Evolutionary conservation across 2,113 vertebrate genomes (phyloP).

Genomic region (Hydrolagus affinis): DNA sequence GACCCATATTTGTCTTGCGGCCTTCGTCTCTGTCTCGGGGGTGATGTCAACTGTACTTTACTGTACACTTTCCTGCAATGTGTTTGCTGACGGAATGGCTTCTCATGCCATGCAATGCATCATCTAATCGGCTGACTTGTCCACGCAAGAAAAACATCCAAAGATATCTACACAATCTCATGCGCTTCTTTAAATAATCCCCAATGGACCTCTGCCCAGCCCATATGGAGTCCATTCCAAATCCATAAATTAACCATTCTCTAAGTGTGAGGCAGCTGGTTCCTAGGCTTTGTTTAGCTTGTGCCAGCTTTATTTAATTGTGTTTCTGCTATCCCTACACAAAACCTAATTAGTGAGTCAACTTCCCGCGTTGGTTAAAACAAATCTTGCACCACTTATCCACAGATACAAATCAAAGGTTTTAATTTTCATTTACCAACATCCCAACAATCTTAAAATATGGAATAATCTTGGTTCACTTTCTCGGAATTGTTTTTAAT

Average conservation of each 20-base stretch:
- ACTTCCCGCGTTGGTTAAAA: too few species aligned
- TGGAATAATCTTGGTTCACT: background rate
- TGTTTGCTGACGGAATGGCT: constrained; percentile 7
- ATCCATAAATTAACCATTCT: too few species aligned
- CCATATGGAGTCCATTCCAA: background rate
- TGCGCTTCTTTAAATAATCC: background rate
- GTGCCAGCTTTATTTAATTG: too few species aligned
- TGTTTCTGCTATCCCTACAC: background rate
- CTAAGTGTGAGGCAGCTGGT: too few species aligned
- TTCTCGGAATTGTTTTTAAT: background rate
- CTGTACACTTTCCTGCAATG: background rate
- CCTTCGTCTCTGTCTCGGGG: background rate
- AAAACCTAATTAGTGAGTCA: background rate
- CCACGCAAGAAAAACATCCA: too few species aligned
- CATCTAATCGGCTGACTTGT: background rate
- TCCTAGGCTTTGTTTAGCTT: too few species aligned
- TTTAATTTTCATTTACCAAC: too few species aligned
- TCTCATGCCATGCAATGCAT: background rate
- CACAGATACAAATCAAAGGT: too few species aligned
- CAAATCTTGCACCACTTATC: too few species aligned
- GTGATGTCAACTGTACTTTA: background rate
- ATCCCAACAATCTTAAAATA: too few species aligned
- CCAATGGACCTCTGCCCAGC: background rate
- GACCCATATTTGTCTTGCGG: background rate
- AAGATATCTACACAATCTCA: too few species aligned